phyloP scores from a whole-genome alignment of 2,888 invertebrate genomes.

The Encarsia formosa region DNA sequence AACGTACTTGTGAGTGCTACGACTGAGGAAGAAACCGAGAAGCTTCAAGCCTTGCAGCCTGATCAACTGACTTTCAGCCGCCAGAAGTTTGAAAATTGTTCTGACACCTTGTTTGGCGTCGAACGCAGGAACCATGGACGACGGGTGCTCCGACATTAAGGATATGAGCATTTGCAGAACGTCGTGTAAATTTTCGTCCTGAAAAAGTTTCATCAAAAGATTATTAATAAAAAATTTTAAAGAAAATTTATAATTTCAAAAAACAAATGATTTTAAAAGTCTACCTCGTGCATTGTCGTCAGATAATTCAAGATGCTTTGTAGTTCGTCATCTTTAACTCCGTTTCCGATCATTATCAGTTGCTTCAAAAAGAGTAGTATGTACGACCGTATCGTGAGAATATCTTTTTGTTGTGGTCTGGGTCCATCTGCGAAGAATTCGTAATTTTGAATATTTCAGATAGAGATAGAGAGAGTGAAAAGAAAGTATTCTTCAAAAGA shows the following conservation, averaged over 20 bases:
- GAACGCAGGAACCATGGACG: constrained; percentile 98
- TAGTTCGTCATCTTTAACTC: constrained; percentile 96
- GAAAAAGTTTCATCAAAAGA: constrained; percentile 17
- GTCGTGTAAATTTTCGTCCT: constrained; percentile 98
- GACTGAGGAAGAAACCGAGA: constrained; percentile 93
- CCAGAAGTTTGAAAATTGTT: constrained; percentile 93
- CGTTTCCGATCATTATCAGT: constrained; percentile 93
- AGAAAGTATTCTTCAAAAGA: too few relatives aligned
- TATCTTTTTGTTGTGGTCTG: constrained; percentile 89
- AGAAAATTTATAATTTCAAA: neutral
- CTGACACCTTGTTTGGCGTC: constrained; percentile 95
- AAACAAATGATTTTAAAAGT: constrained; percentile 18
- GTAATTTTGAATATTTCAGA: too few relatives aligned
- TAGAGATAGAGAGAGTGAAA: too few relatives aligned
- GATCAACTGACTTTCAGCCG: constrained; percentile 93
- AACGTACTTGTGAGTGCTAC: constrained; percentile 93
- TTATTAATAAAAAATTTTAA: neutral
- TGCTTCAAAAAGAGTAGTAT: constrained; percentile 94
- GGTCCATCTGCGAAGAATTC: constrained; percentile 73
- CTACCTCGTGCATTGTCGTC: constrained; percentile 94
- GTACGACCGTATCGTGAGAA: constrained; percentile 89
- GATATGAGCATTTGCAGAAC: constrained; percentile 96
- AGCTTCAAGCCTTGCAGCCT: constrained; percentile 93
- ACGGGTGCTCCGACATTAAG: constrained; percentile 96
- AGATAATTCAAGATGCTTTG: constrained; percentile 98